Evolutionary conservation across 2,888 invertebrate species (phyloP).

Genomic region (Himalopsyche japonica): DNA sequence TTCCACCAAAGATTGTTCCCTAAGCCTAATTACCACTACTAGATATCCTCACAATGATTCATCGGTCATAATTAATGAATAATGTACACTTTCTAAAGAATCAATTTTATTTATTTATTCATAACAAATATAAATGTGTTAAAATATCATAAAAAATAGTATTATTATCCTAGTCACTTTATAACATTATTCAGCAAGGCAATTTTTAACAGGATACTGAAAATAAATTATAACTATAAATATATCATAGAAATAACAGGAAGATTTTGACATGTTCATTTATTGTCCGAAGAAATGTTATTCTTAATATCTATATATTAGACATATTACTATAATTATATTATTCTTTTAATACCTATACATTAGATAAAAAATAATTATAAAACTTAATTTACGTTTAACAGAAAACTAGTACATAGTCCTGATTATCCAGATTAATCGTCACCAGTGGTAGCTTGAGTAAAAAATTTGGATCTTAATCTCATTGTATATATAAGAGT

Average conservation of each 20-base stretch:
- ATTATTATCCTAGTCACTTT: constrained; percentile 5
- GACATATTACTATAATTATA: no score
- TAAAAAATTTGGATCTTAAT: no score
- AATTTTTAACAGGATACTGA: neutral
- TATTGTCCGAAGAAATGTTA: no score
- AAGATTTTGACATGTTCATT: neutral
- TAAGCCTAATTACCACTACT: neutral
- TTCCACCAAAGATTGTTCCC: constrained; percentile 3
- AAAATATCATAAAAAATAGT: constrained; percentile 29
- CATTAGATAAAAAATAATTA: no score
- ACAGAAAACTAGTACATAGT: no score
- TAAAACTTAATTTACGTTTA: no score
- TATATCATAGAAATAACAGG: neutral
- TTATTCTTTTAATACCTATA: no score
- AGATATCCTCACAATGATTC: neutral
- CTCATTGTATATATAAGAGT: no score
- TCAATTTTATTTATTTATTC: constrained; percentile 13
- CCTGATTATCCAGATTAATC: no score
- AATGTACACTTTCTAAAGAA: constrained; percentile 15
- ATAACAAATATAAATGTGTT: constrained; percentile 27
- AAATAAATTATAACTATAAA: neutral
- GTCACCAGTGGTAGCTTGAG: no score
- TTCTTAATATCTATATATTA: no score
- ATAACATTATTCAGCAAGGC: neutral
- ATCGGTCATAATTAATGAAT: neutral